Evolutionary conservation across 2,797 vertebrate genomes (phyloP), one percentile per base, ranked within the genome.

Genomic region (Tapera naevia): DNA sequence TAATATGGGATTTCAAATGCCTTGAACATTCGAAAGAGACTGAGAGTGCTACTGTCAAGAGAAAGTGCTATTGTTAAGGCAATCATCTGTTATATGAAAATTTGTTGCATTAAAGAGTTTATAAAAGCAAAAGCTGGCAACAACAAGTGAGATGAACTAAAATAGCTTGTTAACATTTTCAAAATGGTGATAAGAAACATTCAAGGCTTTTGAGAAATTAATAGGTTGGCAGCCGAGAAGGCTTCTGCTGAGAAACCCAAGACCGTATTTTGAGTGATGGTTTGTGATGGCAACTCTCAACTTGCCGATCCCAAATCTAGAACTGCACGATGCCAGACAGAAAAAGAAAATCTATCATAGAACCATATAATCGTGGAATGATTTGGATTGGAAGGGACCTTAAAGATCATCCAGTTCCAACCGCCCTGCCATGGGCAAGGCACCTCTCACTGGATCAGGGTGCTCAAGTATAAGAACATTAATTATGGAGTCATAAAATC

Each of bases 241-340:
- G 9, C 22, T 54, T 43, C 5, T n/a, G 27, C 11, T 71, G 50
- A 35, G 67, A 81, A 71, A 24, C 10, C 19, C 62, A 30, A n/a
- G 48, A 15, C 1, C 2, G 0, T 50, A 7, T 32, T 81, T 54
- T 39, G 62, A 27, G 17, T 7, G 17, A 23, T 2, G 32, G 22
- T 22, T 53, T 35, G 35, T 39, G 39, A 43, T 3, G 8, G 9
- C 70, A 73, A 9, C 39, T 35, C 30, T 27, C 9, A 13, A 9
- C 11, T 37, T 33, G 33, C 28, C 0, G 0, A 64, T 35, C 14
- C 43, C 39, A 35, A 54, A 23, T 18, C 14, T 10, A 23, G 10
- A 56, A n/a, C 9, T 18, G 1, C 9, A 25, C 57, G 35, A 24
- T 39, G 50, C 19, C 1, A 1, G 48, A 41, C 17, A 45, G 35